A percentile compares a stretch with the other conserved stretches of the same genome.
These are phyloP conservation scores for Abrostola tripartita DNA, from an alignment of 2,888 invertebrate species.

Conservation along the genomic window DNA sequence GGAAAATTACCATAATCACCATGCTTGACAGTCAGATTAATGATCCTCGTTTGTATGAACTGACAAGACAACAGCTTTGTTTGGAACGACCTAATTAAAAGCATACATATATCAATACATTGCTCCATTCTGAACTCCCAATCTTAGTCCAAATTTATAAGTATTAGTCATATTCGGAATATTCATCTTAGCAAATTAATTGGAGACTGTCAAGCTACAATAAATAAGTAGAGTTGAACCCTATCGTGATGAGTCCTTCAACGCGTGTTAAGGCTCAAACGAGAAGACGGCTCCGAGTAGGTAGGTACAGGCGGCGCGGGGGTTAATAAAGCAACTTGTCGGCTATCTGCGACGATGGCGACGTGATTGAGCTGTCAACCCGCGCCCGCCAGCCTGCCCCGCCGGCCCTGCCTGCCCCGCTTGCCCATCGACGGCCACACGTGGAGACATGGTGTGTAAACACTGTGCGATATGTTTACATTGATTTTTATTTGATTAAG, in stretches of 20 bases:
- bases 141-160: too few relatives aligned
- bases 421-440: conserved; percentile 11
- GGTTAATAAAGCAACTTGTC: conserved; percentile 42
- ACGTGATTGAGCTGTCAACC: conserved; percentile 49
- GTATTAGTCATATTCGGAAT: neutral
- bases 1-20: too few relatives aligned
- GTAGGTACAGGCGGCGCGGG: conserved; percentile 14
- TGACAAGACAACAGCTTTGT: too few relatives aligned
- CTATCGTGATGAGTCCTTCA: neutral
- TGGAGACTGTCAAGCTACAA: neutral
- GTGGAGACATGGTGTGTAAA: neutral
- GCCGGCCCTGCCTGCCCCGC: neutral
- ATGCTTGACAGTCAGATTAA: too few relatives aligned
- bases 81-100: too few relatives aligned
- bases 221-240: too few relatives aligned
- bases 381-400: neutral
- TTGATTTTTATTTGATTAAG: neutral
- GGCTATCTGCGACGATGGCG: conserved; percentile 4
- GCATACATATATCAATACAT: too few relatives aligned
- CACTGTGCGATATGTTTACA: neutral
- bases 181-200: neutral
- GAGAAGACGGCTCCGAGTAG: conserved; percentile 14
- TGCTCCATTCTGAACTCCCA: too few relatives aligned
- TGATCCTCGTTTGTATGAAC: too few relatives aligned
- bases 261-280: neutral